Evolutionary conservation across 2,888 invertebrate species (phyloP), one percentile per base, ranked within the genome.

Genomic region (Pollenia angustigena): DNA sequence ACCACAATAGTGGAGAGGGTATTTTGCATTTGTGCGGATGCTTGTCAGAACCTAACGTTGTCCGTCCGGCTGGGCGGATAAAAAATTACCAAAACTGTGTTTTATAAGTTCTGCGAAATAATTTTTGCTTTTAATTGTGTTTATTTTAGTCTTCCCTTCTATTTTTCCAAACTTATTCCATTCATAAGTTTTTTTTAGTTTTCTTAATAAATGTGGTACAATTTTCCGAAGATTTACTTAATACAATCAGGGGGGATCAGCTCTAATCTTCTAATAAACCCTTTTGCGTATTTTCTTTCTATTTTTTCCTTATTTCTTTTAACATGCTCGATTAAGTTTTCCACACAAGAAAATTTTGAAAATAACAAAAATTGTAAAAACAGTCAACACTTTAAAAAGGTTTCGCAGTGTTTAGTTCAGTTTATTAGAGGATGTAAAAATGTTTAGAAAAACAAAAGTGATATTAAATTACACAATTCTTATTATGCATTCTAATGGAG

Each of bases 291-390:
- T 60, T 7, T 66, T 56, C 40, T 69, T 42, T 40, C 40, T 44
- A 18, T 48, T 42, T 58, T 40, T 64, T n/a, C 12, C 69, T 54
- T 44, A 40, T 54, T 66, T 68, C 50, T 12, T 72, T 69, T 52
- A 52, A 68, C 66, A 85, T 75, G 79, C 60, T 80, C 54, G 68
- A 85, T 80, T 85, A 68, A 68, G 46, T 85, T 85, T 80, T 75
- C 48, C 54, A 69, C 69, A 64, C 75, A 62, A 69, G 23, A 74
- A 80, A 23, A 42, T 42, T 54, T n/a, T 32, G 6, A 16, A 62
- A 11, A 62, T 62, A 54, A 46, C 23, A 60, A 62, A 18, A 18
- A 18, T 12, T 12, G 16, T 78, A 46, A 14, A 12, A 56, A 23
- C 23, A 10, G 10, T 6, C 12, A 4, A 71, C 18, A n/a, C n/a